Base-by-base conservation (phyloP, 2,888 invertebrate genomes). In the Eupithecia inturbata region DNA sequence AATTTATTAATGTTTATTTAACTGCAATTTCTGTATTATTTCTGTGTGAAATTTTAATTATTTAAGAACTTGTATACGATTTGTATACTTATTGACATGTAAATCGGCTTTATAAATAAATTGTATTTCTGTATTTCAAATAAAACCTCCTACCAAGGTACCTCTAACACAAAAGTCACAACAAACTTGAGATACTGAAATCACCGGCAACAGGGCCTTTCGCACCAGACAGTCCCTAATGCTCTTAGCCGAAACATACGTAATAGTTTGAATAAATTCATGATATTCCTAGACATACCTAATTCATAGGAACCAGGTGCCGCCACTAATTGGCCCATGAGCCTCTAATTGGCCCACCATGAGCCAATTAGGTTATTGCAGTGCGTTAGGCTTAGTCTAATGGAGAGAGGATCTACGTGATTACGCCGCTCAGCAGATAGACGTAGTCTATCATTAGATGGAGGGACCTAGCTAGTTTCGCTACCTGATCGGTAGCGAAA, bases 321-420 rank as follows among this genome's bases (percentile, higher is more conserved):
- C 49, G 68, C 57, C 60, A 74, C 60, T 74, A 74, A 74, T 68
- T 74, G 71, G 74, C 71, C 28, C 67, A 73, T 70, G 31, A 49
- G 67, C 41, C 66, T 71, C 74, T 57, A 57, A 57, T 57, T 57
- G 57, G 57, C 57, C 26, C 26, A 33, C 36, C 63, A 33, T 33
- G 63, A 64, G 63, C 63, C 63, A 64, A 64, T 64, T 64, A 64
- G 63, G 36, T 64, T 64, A 64, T 64, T 33, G 63, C 63, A 64
- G 63, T 64, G 63, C 63, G 70, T 75, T 67, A 70, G 70, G 75
- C 72, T 75, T 70, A 72, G 70, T 39, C 57, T 67, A 72, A 75
- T 75, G 62, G 72, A 70, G 67, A 74, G 64, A 22, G 63, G 45
- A 74, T 71, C 60, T 69, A 39, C 28, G 49, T 28, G 45, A 36